Evolutionary conservation across 2,888 invertebrate species (phyloP), one percentile per base, ranked within the genome.

Genomic region (Acronicta aceris): DNA sequence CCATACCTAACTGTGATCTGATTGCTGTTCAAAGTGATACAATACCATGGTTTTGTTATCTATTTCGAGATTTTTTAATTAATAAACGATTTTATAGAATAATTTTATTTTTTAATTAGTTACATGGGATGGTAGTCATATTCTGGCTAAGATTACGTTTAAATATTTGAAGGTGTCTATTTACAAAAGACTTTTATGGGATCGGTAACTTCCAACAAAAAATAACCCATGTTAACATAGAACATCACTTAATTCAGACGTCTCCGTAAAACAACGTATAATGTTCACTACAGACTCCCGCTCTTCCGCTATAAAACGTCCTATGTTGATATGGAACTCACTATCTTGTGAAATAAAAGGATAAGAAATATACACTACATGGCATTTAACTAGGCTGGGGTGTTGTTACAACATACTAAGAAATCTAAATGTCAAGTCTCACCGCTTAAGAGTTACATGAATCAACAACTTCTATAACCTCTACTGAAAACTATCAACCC

Each of bases 381-480:
- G 10, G 12, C 16, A 54, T 42, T 59, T 54, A 53, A 53, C 43
- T 56, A 56, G 49, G 41, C n/a, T 42, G 9, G 56, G 42, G 49
- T 8, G 2, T 43, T 52, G 47, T 25, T 13, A 59, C 42, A 59
- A 55, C 55, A 59, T 70, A 55, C 55, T 38, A 66, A 62, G 52
- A 62, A 62, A 59, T 55, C 54, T 15, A 42, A 47, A 65, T 43
- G 47, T 54, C 38, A 65, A 57, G 53, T 60, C 25, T 57, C 53
- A 47, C 38, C 50, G 51, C 54, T 65, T 54, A 54, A 46, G 30
- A 60, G 50, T 64, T 64, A 56, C 52, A 45, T 33, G 36, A 56
- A 55, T 52, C 40, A 51, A 49, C 51, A 59, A 57, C 56, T 61
- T 61, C 27, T 42, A 25, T 41, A 16, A 41, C 41, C 51, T 33